Evolutionary conservation across 1,140 invertebrate species (phyloP).

Genomic region (Temnothorax curvispinosus): DNA sequence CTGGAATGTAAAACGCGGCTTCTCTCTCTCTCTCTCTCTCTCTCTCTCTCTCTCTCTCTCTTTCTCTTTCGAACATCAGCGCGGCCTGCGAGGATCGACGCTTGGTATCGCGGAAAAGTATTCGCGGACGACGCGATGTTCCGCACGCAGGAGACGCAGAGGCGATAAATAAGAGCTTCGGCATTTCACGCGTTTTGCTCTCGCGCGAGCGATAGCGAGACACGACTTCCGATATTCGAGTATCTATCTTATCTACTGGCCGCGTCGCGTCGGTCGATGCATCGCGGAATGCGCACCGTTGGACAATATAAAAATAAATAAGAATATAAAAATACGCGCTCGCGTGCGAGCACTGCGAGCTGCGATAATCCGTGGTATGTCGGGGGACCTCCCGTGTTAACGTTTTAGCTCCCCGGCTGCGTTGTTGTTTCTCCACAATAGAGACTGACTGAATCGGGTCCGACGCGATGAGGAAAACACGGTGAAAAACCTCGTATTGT

Average conservation of each 20-base stretch:
- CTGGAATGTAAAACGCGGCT: conserved; percentile 73
- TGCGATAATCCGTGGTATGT: neutral
- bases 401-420: neutral
- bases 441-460: neutral
- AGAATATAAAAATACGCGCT: neutral
- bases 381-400: neutral
- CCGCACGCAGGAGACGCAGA: conserved; percentile 50
- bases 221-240: conserved; percentile 51
- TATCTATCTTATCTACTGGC: conserved; percentile 24
- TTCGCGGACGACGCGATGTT: conserved; percentile 35
- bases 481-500: neutral
- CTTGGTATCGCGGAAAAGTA: conserved; percentile 61
- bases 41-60: neutral
- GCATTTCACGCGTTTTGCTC: conserved; percentile 69
- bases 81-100: neutral
- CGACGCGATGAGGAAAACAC: neutral
- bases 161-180: conserved; percentile 71
- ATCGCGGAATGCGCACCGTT: conserved; percentile 28
- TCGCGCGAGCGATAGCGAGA: conserved; percentile 67
- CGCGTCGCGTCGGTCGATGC: conserved; percentile 10
- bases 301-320: neutral
- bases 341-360: neutral
- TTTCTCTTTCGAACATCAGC: neutral
- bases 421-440: neutral
- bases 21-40: neutral